Evolutionary conservation across 2,797 vertebrate species (phyloP).

Genomic region (Myotis planiceps): DNA sequence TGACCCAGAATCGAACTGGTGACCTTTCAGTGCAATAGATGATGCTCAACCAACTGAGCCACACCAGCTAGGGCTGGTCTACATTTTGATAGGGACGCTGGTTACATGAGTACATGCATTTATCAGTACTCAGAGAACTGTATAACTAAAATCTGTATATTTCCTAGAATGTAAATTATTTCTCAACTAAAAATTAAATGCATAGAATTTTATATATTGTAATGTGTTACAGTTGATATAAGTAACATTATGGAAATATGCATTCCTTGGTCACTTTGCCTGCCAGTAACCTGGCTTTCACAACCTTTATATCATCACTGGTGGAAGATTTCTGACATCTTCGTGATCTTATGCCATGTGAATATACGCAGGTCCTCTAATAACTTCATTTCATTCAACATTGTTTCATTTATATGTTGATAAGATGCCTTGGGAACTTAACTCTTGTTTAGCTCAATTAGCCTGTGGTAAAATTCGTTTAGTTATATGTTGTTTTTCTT

Average conservation of each 20-base stretch:
- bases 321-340: background rate
- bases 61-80: too few relatives aligned
- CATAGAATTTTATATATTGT: background rate
- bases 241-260: background rate
- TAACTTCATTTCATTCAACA: background rate
- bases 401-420: background rate
- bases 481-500: background rate
- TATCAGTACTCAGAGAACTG: background rate
- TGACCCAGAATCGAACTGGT: too few relatives aligned
- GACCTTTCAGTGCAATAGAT: too few relatives aligned
- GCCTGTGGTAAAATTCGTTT: background rate
- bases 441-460: background rate
- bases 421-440: background rate
- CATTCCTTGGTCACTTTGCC: background rate
- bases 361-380: background rate
- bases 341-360: background rate
- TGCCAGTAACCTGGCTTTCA: background rate
- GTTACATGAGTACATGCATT: background rate
- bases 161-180: background rate
- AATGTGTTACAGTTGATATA: background rate
- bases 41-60: too few relatives aligned
- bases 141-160: background rate
- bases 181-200: conserved; percentile 5
- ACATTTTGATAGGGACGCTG: background rate
- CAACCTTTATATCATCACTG: background rate